Conservation (phyloP, 2,113 vertebrate genomes). For the Lasiurus cinereus region DNA sequence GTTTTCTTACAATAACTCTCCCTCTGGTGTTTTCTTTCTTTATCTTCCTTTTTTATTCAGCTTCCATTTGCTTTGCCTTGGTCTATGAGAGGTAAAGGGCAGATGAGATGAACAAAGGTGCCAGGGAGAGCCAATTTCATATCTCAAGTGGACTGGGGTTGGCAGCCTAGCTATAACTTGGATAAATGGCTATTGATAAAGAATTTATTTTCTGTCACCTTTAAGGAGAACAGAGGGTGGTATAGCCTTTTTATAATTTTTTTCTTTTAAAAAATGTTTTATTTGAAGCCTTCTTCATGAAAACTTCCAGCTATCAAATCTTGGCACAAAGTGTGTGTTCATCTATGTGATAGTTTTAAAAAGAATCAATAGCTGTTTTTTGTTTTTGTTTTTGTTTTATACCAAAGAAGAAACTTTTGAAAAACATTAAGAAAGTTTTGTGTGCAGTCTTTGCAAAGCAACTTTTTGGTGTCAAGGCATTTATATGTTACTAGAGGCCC, state of each 20-base stretch:
- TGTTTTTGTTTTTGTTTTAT: not conserved
- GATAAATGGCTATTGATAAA: constrained; percentile 79
- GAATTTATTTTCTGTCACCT: constrained; percentile 79
- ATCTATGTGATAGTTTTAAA: constrained; percentile 1
- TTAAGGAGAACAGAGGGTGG: constrained; percentile 68
- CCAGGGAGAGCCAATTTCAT: not conserved
- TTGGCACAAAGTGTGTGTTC: constrained; percentile 35
- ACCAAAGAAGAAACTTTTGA: not conserved
- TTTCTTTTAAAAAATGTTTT: constrained; percentile 68
- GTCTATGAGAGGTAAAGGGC: not conserved
- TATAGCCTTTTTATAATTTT: constrained; percentile 61
- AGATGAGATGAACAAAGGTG: constrained; percentile 27
- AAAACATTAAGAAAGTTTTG: constrained; percentile 49
- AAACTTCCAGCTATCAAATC: constrained; percentile 53
- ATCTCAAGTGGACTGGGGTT: not conserved
- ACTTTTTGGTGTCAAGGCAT: constrained; percentile 20
- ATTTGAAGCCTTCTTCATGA: constrained; percentile 71
- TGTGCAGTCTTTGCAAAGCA: constrained; percentile 41
- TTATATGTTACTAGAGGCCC: not conserved
- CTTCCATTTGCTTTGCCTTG: constrained; percentile 41
- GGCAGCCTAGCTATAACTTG: constrained; percentile 57
- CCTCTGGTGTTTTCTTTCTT: not conserved
- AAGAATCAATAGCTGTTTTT: constrained; percentile 19
- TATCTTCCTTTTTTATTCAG: not conserved
- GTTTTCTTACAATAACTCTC: not conserved